phyloP scores from a whole-genome alignment of 1,140 invertebrate genomes.

The Sycophaga agraensis region DNA sequence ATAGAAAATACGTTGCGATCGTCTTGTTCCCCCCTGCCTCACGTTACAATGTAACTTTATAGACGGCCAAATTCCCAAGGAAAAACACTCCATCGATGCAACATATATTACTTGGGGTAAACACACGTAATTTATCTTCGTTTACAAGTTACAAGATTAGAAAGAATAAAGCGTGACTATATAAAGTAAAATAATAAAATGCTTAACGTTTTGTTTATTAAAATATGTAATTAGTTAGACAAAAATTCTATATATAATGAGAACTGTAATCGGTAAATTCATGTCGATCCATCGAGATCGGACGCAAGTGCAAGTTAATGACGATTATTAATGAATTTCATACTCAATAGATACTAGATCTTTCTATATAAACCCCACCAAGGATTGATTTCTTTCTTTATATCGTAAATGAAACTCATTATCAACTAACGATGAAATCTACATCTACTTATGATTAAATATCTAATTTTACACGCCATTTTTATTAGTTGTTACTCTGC shows the following conservation, averaged over 20 bases:
- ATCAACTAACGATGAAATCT: slow-evolving; percentile 29
- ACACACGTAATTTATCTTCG: neutral
- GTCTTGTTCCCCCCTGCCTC: neutral
- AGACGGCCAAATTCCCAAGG: slow-evolving; percentile 8
- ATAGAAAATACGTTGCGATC: slow-evolving; percentile 2
- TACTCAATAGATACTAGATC: slow-evolving; percentile 8
- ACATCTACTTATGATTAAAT: slow-evolving; percentile 28
- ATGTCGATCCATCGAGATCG: neutral
- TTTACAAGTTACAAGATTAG: slow-evolving; percentile 6
- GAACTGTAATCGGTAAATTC: slow-evolving; percentile 14
- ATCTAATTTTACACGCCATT: slow-evolving; percentile 30
- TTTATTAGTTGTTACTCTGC: slow-evolving; percentile 15
- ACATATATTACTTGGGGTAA: neutral
- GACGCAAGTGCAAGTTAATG: slow-evolving; percentile 25
- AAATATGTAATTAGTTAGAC: slow-evolving; percentile 22
- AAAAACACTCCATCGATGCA: slow-evolving; percentile 10
- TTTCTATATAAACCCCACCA: slow-evolving; percentile 15
- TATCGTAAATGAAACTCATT: slow-evolving; percentile 31
- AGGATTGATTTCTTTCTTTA: slow-evolving; percentile 21
- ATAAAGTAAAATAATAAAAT: slow-evolving; percentile 27
- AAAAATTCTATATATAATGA: slow-evolving; percentile 13
- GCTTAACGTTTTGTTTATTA: slow-evolving; percentile 24
- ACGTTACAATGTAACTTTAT: slow-evolving; percentile 10
- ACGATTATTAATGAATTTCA: slow-evolving; percentile 22
- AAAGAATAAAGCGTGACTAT: slow-evolving; percentile 16